Evolutionary conservation across 64 coral and sea anemone genomes (phyloP).

Genomic region (Cladopsammia gracilis): DNA sequence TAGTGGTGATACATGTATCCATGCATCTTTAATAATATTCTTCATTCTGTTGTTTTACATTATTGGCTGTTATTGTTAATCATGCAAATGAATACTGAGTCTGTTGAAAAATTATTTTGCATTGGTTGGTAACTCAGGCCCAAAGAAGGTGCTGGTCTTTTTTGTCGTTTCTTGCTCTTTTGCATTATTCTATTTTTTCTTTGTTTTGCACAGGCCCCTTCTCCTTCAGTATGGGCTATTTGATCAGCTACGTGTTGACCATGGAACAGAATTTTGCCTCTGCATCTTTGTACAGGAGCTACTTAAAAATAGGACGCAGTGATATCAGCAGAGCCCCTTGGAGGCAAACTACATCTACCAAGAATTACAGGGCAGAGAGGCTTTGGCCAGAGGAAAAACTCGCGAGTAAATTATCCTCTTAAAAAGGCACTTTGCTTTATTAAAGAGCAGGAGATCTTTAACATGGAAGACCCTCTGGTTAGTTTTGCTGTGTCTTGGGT

Average conservation of each 20-base stretch:
- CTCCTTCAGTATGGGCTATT: slow-evolving; percentile 40
- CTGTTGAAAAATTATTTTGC: neutral
- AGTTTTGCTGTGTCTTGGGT: slow-evolving; percentile 44
- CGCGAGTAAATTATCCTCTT: slow-evolving; percentile 49
- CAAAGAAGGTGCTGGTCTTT: too few relatives aligned
- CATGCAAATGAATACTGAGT: neutral
- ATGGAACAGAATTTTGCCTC: slow-evolving; percentile 53
- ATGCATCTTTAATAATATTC: too few relatives aligned
- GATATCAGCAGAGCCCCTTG: slow-evolving; percentile 24
- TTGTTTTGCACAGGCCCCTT: slow-evolving; percentile 23
- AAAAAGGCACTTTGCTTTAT: slow-evolving; percentile 32
- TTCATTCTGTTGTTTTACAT: too few relatives aligned
- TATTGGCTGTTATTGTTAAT: too few relatives aligned
- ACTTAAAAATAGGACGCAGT: slow-evolving; percentile 11
- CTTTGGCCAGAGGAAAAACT: slow-evolving; percentile 65
- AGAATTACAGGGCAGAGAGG: slow-evolving; percentile 59
- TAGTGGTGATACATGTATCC: too few relatives aligned
- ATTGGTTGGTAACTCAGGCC: neutral
- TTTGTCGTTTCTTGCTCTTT: too few relatives aligned
- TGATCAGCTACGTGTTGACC: slow-evolving; percentile 51
- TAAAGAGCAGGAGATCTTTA: slow-evolving; percentile 30
- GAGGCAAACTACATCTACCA: slow-evolving; percentile 56
- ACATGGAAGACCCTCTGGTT: slow-evolving; percentile 37
- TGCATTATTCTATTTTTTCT: neutral
- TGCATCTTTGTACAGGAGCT: slow-evolving; percentile 67